These are phyloP conservation scores for Mesoligia furuncula DNA, from an alignment of 2,888 invertebrate species.

Conservation along the genomic window DNA sequence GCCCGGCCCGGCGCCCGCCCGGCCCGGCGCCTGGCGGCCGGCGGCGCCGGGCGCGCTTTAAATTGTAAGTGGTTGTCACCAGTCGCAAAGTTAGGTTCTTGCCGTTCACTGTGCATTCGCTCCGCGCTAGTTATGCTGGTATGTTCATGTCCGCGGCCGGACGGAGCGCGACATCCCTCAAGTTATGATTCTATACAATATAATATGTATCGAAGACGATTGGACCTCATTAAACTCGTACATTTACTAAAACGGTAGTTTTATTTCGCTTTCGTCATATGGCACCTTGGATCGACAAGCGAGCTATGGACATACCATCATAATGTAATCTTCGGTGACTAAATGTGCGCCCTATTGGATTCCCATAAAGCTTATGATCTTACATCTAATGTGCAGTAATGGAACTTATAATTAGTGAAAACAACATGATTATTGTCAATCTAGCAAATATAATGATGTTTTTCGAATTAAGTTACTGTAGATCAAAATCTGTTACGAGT, in stretches of 20 bases:
- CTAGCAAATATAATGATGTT: conserved; percentile 63
- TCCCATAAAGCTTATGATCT: conserved; percentile 63
- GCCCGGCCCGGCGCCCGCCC: background rate
- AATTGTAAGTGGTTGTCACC: conserved; percentile 57
- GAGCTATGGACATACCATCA: conserved; percentile 87
- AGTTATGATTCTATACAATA: conserved; percentile 38
- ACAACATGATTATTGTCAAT: conserved; percentile 58
- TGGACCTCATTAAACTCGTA: conserved; percentile 88
- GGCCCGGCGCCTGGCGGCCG: background rate
- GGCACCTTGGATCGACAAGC: conserved; percentile 71
- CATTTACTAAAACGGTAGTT: conserved; percentile 84
- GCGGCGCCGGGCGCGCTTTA: conserved; percentile 17
- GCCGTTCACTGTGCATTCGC: conserved; percentile 66
- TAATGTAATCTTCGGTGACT: conserved; percentile 75
- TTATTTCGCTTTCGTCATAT: conserved; percentile 79
- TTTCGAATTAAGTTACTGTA: conserved; percentile 71
- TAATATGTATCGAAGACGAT: conserved; percentile 81
- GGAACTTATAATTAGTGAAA: conserved; percentile 63
- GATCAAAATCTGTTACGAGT: conserved; percentile 77
- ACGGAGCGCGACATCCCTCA: conserved; percentile 56
- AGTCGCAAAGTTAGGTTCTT: conserved; percentile 64
- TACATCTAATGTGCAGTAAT: conserved; percentile 60
- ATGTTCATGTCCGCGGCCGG: conserved; percentile 84
- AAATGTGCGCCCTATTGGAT: conserved; percentile 60
- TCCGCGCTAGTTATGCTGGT: conserved; percentile 82